phyloP scores from a whole-genome alignment of 2,888 invertebrate species.

The Andrena chrysosceles region DNA sequence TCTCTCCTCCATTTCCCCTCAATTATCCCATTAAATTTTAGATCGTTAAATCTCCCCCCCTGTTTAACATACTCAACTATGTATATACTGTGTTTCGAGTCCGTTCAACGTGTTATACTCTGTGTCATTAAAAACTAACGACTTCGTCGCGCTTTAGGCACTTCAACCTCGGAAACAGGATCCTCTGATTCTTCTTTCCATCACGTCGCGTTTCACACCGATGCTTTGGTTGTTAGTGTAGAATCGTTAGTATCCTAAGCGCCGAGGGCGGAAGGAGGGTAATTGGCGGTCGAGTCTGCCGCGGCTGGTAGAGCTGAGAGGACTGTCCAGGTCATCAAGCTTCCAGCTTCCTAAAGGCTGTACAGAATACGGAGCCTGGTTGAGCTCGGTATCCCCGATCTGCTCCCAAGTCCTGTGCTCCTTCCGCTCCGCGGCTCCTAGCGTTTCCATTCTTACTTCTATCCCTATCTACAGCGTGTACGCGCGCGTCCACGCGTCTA shows the following conservation, averaged over 20 bases:
- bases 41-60: background rate
- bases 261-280: constrained; percentile 2
- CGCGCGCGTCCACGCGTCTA: background rate
- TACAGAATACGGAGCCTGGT: background rate
- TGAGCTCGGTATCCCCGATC: background rate
- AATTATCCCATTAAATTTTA: background rate
- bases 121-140: constrained; percentile 71
- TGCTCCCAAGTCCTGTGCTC: background rate
- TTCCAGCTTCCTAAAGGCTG: background rate
- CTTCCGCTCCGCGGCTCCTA: background rate
- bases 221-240: constrained; percentile 71
- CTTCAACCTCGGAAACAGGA: constrained; percentile 73
- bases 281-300: background rate
- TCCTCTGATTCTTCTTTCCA: constrained; percentile 41
- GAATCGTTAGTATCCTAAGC: constrained; percentile 55
- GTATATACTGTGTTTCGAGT: constrained; percentile 34
- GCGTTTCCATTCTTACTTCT: background rate
- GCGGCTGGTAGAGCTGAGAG: no score
- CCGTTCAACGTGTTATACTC: constrained; percentile 42
- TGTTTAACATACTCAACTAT: constrained; percentile 22
- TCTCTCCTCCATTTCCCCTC: background rate
- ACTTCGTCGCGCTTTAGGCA: constrained; percentile 76
- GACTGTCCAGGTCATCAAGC: background rate
- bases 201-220: constrained; percentile 30
- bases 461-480: background rate